These are phyloP conservation scores for Heteronetta atricapilla DNA, from an alignment of 2,113 vertebrate genomes.

Conservation along the genomic window DNA sequence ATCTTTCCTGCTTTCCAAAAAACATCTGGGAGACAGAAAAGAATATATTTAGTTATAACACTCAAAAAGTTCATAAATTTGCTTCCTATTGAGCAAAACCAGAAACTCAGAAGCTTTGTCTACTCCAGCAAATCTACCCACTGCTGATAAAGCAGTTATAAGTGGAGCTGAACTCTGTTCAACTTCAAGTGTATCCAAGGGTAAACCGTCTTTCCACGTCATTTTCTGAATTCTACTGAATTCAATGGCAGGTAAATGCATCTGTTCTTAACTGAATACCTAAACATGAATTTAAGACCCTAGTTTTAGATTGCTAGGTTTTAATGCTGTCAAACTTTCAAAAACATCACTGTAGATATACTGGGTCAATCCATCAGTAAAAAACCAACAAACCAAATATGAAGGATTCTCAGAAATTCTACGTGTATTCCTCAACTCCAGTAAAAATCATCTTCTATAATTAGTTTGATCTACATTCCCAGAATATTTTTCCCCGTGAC, in stretches of 20 bases:
- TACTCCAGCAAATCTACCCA: constrained; percentile 61
- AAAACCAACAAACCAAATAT: neutral
- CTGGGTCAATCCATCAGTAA: neutral
- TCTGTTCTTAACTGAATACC: neutral
- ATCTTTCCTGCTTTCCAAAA: constrained; percentile 45
- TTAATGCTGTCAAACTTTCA: neutral
- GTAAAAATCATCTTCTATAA: neutral
- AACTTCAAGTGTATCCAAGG: constrained; percentile 55
- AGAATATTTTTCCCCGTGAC: neutral
- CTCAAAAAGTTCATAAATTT: constrained; percentile 49
- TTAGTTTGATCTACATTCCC: neutral
- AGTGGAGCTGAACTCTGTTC: constrained; percentile 35
- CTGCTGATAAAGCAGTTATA: constrained; percentile 65
- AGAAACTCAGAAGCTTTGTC: constrained; percentile 59
- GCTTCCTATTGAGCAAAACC: constrained; percentile 38
- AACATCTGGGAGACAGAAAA: constrained; percentile 57
- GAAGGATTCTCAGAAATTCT: neutral
- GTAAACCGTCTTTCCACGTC: neutral
- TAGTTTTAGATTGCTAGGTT: neutral
- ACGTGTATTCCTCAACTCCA: neutral
- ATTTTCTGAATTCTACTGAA: constrained; percentile 6
- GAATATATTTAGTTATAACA: constrained; percentile 41
- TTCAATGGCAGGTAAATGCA: neutral
- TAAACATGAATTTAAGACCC: neutral
- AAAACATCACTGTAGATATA: neutral